Conservation (phyloP, 1,140 invertebrate species). For the Pinna nobilis region DNA sequence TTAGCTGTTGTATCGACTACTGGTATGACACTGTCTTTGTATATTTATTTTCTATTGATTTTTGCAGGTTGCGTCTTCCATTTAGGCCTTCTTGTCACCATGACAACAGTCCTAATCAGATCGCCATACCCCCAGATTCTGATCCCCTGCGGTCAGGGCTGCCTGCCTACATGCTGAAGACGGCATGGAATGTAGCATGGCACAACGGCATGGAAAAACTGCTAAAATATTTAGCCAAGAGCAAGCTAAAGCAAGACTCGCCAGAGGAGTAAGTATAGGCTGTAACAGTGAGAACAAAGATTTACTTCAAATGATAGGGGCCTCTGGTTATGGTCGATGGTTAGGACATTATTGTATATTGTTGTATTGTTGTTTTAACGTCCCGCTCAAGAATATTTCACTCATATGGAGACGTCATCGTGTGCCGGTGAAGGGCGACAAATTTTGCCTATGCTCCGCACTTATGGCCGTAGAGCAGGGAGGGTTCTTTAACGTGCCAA, state of each 20-base stretch:
- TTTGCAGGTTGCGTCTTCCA: slow-evolving; percentile 65
- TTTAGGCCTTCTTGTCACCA: slow-evolving; percentile 63
- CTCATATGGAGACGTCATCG: no score
- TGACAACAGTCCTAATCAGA: slow-evolving; percentile 56
- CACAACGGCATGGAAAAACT: slow-evolving; percentile 63
- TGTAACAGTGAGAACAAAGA: not conserved
- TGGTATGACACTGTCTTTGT: not conserved
- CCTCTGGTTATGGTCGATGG: not conserved
- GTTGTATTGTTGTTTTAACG: no score
- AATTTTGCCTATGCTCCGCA: no score
- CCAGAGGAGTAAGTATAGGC: slow-evolving; percentile 45
- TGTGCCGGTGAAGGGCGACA: no score
- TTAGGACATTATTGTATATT: not conserved
- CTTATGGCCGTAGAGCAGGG: no score
- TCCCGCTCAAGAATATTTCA: no score
- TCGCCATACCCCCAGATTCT: slow-evolving; percentile 45
- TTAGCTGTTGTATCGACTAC: slow-evolving; percentile 4
- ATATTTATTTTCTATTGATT: not conserved
- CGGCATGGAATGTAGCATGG: slow-evolving; percentile 72
- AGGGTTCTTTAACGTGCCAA: no score
- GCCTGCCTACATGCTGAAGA: slow-evolving; percentile 65
- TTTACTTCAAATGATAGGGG: not conserved
- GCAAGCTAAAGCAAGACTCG: slow-evolving; percentile 31
- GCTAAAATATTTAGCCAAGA: slow-evolving; percentile 45
- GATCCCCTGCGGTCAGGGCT: slow-evolving; percentile 58